Evolutionary conservation across 2,888 invertebrate species (phyloP).

Genomic region (Cylloceria caligata): DNA sequence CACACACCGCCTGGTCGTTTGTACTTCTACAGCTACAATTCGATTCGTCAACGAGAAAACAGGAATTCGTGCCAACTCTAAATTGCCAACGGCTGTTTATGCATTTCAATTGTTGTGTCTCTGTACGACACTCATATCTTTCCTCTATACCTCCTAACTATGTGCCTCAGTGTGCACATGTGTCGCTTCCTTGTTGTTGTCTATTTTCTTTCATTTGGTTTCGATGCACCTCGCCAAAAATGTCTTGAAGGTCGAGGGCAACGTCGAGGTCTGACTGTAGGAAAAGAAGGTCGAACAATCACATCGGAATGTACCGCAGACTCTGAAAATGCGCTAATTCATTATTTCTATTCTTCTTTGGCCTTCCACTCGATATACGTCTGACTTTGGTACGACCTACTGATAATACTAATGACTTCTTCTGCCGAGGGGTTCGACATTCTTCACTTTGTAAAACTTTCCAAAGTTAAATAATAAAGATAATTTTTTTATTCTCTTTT

Average conservation of each 20-base stretch:
- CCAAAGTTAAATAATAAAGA: no score
- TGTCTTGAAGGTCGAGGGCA: constrained; percentile 60
- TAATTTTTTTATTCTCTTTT: no score
- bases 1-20: neutral
- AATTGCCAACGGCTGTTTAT: constrained; percentile 65
- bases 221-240: constrained; percentile 12
- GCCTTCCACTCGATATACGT: constrained; percentile 5
- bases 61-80: constrained; percentile 65
- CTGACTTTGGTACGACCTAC: neutral
- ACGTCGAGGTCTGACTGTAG: constrained; percentile 33
- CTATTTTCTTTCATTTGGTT: constrained; percentile 27
- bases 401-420: constrained; percentile 43
- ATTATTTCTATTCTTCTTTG: constrained; percentile 5
- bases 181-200: neutral
- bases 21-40: constrained; percentile 24
- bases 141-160: constrained; percentile 7
- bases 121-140: neutral
- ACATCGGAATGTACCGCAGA: constrained; percentile 37
- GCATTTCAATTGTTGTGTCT: constrained; percentile 36
- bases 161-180: neutral
- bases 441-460: neutral
- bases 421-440: neutral
- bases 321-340: constrained; percentile 48
- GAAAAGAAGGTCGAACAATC: constrained; percentile 12
- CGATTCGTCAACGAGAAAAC: constrained; percentile 62